Evolutionary conservation across 1,140 invertebrate species (phyloP).

Genomic region (Drosophila ironensis): DNA sequence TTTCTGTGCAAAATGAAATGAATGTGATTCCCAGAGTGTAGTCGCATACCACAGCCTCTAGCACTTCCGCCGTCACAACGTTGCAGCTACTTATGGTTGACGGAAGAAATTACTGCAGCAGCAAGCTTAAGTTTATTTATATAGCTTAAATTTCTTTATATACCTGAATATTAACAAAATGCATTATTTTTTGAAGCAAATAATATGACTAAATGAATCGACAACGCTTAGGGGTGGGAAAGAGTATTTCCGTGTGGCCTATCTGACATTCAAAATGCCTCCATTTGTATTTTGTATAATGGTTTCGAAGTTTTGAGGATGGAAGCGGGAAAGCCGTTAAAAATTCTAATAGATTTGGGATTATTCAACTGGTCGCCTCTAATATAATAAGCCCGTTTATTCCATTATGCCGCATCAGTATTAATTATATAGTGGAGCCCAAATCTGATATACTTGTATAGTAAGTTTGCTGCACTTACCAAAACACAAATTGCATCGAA

Average conservation of each 20-base stretch:
- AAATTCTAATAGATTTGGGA: slow-evolving; percentile 67
- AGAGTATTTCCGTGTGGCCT: slow-evolving; percentile 2
- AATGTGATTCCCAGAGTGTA: slow-evolving; percentile 69
- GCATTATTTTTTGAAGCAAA: too few relatives aligned
- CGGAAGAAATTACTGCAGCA: slow-evolving; percentile 61
- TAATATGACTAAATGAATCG: too few relatives aligned
- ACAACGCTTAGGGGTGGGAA: too few relatives aligned
- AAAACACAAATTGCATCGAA: too few relatives aligned
- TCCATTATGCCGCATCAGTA: slow-evolving; percentile 11
- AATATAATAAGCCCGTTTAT: not conserved
- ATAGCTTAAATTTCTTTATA: not conserved
- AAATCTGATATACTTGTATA: too few relatives aligned
- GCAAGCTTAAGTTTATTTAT: not conserved
- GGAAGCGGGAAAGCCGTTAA: slow-evolving; percentile 4
- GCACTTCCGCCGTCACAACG: not conserved
- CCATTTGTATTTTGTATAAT: slow-evolving; percentile 7
- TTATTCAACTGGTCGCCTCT: slow-evolving; percentile 41
- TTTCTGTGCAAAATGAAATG: slow-evolving; percentile 76
- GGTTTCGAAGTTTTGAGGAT: not conserved
- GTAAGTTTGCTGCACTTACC: too few relatives aligned
- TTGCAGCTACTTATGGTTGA: slow-evolving; percentile 32
- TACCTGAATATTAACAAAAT: too few relatives aligned
- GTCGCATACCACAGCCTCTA: slow-evolving; percentile 33
- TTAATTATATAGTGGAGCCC: too few relatives aligned
- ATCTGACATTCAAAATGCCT: not conserved